Base-by-base conservation (phyloP, 1,140 invertebrate species). In the Delia radicum region DNA sequence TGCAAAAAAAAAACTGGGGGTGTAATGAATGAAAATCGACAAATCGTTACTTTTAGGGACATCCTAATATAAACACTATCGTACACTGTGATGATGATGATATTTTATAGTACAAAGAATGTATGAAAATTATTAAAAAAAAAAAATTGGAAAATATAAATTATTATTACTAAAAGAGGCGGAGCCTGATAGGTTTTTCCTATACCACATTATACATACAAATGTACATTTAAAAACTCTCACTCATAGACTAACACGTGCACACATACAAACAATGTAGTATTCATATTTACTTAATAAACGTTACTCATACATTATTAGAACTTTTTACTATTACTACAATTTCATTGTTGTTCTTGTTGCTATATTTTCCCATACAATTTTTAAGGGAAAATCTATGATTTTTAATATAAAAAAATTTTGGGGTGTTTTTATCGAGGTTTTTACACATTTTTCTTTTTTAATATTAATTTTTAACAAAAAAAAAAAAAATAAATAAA, bases 71-170 rank as follows among this genome's bases (percentile, higher is more conserved):
- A n/a, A n/a, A n/a, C n/a, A n/a, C n/a, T n/a, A n/a, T n/a, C n/a
- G n/a, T n/a, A n/a, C n/a, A n/a, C n/a, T 65, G 12, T 28, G 10
- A 27, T 29, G 15, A 65, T 28, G 26, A 13, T 29, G 18, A 69
- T 69, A 69, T 18, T 31, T 24, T 33, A 69, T 67, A 31, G n/a
- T 63, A 13, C 12, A 61, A 24, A 65, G 62, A n/a, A 65, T 29
- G 28, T 65, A 29, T 65, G 33, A 74, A 73, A 37, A 74, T 75
- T 73, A 75, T 71, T 48, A 84, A 80, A 82, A 81, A 81, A 81
- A 84, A 82, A 80, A 78, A 81, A 84, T 84, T 77, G 82, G 84
- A 82, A 79, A 82, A 80, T 84, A 82, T 82, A 76, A 76, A 76
- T 46, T 63, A 71, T 81, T 80, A 84, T 71, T 69, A 21, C 28